Percentiles rank a stretch among this genome's conserved stretches.
Conservation (phyloP, 2,888 invertebrate genomes). For the Conchocele bisecta region DNA sequence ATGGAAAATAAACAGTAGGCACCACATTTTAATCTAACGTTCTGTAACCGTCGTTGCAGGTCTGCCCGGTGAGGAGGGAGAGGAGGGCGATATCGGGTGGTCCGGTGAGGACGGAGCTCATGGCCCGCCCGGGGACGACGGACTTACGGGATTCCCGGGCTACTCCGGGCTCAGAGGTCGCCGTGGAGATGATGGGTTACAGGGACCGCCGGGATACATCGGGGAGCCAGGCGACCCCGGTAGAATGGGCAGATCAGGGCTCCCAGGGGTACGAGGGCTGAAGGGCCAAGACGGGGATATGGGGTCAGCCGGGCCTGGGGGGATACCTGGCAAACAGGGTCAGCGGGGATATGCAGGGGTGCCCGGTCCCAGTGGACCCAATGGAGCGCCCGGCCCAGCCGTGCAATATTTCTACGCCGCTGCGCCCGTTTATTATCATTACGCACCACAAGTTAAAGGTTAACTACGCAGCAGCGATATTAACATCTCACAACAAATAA, state of each 20-base stretch:
- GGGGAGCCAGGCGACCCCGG: conserved; percentile 30
- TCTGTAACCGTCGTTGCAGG: conserved; percentile 34
- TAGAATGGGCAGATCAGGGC: conserved; percentile 17
- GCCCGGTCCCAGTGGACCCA: conserved; percentile 21
- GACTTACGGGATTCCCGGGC: conserved; percentile 47
- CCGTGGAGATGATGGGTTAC: conserved; percentile 21
- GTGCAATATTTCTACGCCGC: conserved; percentile 5
- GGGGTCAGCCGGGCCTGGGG: conserved; percentile 26
- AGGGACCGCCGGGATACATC: conserved; percentile 29
- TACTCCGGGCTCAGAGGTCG: conserved; percentile 32
- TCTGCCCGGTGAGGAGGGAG: conserved; percentile 41
- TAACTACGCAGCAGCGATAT: no score
- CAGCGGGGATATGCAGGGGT: conserved; percentile 22
- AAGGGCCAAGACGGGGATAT: conserved; percentile 33
- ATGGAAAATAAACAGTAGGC: no score
- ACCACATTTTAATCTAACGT: no score
- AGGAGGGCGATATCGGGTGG: conserved; percentile 40
- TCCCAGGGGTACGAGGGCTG: conserved; percentile 33
- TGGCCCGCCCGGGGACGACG: conserved; percentile 36
- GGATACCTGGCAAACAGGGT: conserved; percentile 35
- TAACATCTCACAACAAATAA: no score
- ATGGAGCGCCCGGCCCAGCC: conserved; percentile 22
- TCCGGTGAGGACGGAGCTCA: conserved; percentile 33
- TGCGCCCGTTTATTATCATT: no score
- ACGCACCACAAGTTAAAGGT: no score